Evolutionary conservation across 1,140 invertebrate genomes (phyloP).

Genomic region (Saccostrea glomerata): DNA sequence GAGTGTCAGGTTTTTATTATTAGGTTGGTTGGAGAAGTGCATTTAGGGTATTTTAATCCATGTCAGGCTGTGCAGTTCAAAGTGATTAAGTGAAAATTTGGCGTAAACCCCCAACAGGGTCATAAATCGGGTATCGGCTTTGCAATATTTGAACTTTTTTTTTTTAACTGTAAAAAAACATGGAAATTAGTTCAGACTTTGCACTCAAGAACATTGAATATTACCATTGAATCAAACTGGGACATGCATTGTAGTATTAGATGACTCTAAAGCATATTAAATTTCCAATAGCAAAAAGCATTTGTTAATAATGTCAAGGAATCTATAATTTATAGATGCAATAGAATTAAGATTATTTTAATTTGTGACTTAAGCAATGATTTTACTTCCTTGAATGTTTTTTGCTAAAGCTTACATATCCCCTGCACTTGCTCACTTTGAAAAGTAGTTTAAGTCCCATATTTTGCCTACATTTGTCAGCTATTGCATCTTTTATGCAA

Average conservation of each 20-base stretch:
- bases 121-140: conserved; percentile 23
- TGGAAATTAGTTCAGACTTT: background rate
- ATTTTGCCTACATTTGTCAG: background rate
- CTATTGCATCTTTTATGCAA: background rate
- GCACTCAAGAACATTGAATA: conserved; percentile 19
- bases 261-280: too few relatives aligned
- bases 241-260: background rate
- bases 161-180: background rate
- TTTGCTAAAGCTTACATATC: background rate
- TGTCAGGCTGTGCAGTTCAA: conserved; percentile 11
- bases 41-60: conserved; percentile 29
- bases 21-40: background rate
- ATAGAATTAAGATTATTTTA: too few relatives aligned
- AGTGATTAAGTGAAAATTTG: conserved; percentile 16
- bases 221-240: background rate
- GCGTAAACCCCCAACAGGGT: background rate
- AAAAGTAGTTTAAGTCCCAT: background rate
- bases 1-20: conserved; percentile 27
- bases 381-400: background rate
- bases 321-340: too few relatives aligned
- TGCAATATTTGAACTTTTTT: background rate
- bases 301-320: too few relatives aligned
- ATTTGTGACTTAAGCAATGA: background rate
- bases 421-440: background rate
- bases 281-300: too few relatives aligned